A percentile compares a stretch with the other conserved stretches of the same genome.
phyloP scores from a whole-genome alignment of 2,888 invertebrate species.

The Aquatica leii region DNA sequence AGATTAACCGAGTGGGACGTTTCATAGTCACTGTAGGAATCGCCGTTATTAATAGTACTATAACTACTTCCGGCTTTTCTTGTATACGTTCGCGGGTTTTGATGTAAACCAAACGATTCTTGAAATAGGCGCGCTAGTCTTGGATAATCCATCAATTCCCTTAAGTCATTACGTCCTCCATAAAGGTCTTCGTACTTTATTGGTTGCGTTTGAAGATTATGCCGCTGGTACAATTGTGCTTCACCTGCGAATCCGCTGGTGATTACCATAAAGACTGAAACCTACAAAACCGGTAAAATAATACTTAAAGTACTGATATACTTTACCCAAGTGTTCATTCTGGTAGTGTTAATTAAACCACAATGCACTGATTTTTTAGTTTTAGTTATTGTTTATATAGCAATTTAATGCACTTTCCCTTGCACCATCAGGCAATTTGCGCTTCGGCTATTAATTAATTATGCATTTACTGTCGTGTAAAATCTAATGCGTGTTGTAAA shows the following conservation, averaged over 20 bases:
- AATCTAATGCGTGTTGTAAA: conserved; percentile 2
- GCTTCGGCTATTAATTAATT: conserved; percentile 16
- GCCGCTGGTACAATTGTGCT: neutral
- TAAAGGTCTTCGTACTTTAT: no score
- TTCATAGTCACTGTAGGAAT: conserved; percentile 46
- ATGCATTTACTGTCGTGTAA: neutral
- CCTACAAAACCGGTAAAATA: neutral
- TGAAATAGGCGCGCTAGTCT: neutral
- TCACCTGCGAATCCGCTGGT: neutral
- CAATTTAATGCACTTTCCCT: conserved; percentile 18
- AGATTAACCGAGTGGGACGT: conserved; percentile 43
- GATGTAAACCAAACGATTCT: neutral
- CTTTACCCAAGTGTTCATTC: conserved; percentile 27
- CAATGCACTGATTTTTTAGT: neutral
- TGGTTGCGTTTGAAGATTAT: no score
- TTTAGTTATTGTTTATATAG: conserved; percentile 27
- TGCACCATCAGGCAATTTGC: conserved; percentile 17
- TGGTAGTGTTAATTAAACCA: conserved; percentile 4
- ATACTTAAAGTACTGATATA: neutral
- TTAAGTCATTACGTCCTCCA: neutral
- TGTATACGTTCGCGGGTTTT: conserved; percentile 1
- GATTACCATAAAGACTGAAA: neutral
- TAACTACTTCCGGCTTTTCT: conserved; percentile 15
- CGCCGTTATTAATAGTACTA: conserved; percentile 28
- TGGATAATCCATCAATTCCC: neutral